Evolutionary conservation across 2,113 vertebrate species (phyloP), one percentile per base, ranked within the genome.

Genomic region (Oreamnos americanus): DNA sequence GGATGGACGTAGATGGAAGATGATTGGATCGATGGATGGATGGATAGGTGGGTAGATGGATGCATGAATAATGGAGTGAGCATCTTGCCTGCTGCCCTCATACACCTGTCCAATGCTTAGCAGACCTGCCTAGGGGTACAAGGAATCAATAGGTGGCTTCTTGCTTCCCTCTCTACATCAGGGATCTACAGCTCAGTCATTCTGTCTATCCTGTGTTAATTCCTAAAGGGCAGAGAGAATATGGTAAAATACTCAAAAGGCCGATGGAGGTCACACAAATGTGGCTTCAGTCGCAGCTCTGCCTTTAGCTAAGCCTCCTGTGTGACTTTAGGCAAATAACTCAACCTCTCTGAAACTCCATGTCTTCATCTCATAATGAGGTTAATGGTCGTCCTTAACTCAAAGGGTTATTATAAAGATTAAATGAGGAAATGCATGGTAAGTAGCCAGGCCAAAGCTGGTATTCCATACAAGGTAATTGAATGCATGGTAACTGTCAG

Each of bases 291-390:
- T 8, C 25, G 1, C 11, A 28, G 43, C 43, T 90, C 51, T 60
- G 58, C 45, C 36, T 67, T 86, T 23, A 7, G 11, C 49, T 23
- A 15, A 49, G 36, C 33, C 19, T 14, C 36, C 82, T 57, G 53
- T 43, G 91, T 87, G 53, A 33, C 45, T 36, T 60, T 5, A 16
- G 45, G 67, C 36, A 76, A 86, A 23, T 76, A n/a, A 13, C 45
- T 62, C 58, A 36, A 4, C 87, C 36, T 83, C 87, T 83, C 91
- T 91, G 91, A 90, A 76, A 79, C 64, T 94, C 83, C 83, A 90
- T 89, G 95, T 97, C 92, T 98, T 92, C 79, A 94, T 67, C 26
- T 85, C 49, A 16, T 43, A 28, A 51, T 45, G 51, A 14, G 17
- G 8, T 19, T 51, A 21, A 53, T 62, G 36, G 74, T 49, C 16